Conservation (phyloP, 2,113 vertebrate genomes). For the Emydocephalus ijimae region DNA sequence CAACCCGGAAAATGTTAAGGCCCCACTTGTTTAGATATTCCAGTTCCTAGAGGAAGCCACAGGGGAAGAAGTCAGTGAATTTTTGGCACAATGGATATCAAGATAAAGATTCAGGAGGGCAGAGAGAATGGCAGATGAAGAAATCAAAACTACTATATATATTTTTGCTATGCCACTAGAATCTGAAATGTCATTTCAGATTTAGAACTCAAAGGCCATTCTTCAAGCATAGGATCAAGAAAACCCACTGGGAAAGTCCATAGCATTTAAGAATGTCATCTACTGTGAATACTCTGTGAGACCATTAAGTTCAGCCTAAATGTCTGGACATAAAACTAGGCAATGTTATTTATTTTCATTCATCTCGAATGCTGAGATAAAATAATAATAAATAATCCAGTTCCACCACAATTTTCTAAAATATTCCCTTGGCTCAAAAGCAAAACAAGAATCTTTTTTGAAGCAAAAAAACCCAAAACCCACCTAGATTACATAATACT, state of each 20-base stretch:
- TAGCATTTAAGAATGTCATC: background rate
- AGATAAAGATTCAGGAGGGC: background rate
- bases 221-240: background rate
- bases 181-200: background rate
- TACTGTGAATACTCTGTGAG: background rate
- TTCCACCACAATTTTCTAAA: background rate
- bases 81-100: background rate
- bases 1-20: constrained; percentile 91
- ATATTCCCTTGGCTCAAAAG: background rate
- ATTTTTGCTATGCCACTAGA: background rate
- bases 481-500: background rate
- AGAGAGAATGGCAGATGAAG: background rate
- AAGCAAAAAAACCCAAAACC: background rate
- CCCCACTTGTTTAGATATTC: constrained; percentile 92
- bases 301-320: background rate
- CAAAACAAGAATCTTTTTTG: background rate
- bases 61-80: background rate
- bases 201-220: background rate
- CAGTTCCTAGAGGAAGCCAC: constrained; percentile 74
- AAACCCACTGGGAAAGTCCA: background rate
- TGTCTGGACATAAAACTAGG: background rate
- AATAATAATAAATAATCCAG: background rate
- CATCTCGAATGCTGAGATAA: background rate
- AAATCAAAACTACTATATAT: background rate
- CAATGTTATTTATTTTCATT: background rate